A percentile compares a stretch with the other conserved stretches of the same genome.
These are phyloP conservation scores for Streptopelia turtur DNA, from an alignment of 2,797 vertebrate species.

Conservation along the genomic window DNA sequence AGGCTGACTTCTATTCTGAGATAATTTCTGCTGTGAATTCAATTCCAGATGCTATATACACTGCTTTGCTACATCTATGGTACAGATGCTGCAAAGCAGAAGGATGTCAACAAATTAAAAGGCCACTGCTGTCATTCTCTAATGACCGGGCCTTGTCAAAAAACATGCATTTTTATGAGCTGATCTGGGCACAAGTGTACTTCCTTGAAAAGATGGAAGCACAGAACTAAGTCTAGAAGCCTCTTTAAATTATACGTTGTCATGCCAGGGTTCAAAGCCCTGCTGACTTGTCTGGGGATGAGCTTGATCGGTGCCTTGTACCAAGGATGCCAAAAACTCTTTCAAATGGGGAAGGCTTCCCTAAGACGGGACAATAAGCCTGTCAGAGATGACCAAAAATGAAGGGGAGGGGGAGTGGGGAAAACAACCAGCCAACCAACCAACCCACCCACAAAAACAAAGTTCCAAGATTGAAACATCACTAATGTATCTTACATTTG, in stretches of 20 bases:
- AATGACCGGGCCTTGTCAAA: background rate
- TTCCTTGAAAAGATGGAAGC: background rate
- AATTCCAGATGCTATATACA: background rate
- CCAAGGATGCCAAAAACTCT: background rate
- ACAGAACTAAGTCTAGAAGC: background rate
- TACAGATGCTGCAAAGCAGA: conserved; percentile 2
- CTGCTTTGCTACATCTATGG: background rate
- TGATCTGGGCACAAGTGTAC: background rate
- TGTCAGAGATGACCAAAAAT: too few species aligned
- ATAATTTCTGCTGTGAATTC: conserved; percentile 40
- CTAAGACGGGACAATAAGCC: too few species aligned
- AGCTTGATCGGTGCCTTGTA: background rate
- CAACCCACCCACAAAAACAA: too few species aligned
- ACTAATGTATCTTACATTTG: background rate
- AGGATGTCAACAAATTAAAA: conserved; percentile 15
- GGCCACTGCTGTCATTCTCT: background rate
- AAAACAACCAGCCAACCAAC: too few species aligned
- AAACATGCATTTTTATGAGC: background rate
- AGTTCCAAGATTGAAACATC: too few species aligned
- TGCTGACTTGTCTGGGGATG: background rate
- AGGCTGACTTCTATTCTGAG: conserved; percentile 42
- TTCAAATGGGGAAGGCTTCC: background rate
- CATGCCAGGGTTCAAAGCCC: background rate
- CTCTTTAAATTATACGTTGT: background rate
- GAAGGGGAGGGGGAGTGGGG: too few species aligned